Evolutionary conservation across 2,797 vertebrate species (phyloP).

Genomic region (Australoheros facetus): DNA sequence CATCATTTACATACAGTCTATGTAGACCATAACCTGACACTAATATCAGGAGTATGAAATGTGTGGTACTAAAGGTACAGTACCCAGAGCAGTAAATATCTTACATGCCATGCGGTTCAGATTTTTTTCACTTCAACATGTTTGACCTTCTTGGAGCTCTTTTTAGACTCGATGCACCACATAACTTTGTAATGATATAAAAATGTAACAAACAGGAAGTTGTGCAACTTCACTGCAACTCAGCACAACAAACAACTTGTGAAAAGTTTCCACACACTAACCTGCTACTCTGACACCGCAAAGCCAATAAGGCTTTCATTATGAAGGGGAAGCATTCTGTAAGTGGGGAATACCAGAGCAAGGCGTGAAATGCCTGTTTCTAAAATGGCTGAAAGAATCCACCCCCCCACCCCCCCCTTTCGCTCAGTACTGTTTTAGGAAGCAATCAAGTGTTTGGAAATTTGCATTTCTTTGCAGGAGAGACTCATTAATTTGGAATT

Average conservation of each 20-base stretch:
- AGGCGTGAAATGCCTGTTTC: slow-evolving; percentile 46
- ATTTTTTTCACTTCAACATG: slow-evolving; percentile 12
- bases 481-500: slow-evolving; percentile 73
- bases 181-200: slow-evolving; percentile 48
- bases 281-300: slow-evolving; percentile 43
- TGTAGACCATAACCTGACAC: not conserved
- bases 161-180: slow-evolving; percentile 32
- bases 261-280: slow-evolving; percentile 64
- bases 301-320: slow-evolving; percentile 67
- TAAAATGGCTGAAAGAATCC: slow-evolving; percentile 68
- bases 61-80: not conserved
- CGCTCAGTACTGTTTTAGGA: slow-evolving; percentile 67
- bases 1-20: not conserved
- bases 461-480: slow-evolving; percentile 75
- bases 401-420: not conserved
- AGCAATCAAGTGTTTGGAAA: slow-evolving; percentile 66
- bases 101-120: slow-evolving; percentile 2
- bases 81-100: not conserved
- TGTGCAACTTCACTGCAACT: slow-evolving; percentile 40
- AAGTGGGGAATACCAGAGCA: slow-evolving; percentile 53
- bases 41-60: slow-evolving; percentile 14
- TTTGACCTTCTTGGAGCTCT: slow-evolving; percentile 45
- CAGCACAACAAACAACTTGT: slow-evolving; percentile 31
- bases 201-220: slow-evolving; percentile 70
- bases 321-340: slow-evolving; percentile 57